Conservation (phyloP, 2,888 invertebrate species). For the Drosophila mulleri region DNA sequence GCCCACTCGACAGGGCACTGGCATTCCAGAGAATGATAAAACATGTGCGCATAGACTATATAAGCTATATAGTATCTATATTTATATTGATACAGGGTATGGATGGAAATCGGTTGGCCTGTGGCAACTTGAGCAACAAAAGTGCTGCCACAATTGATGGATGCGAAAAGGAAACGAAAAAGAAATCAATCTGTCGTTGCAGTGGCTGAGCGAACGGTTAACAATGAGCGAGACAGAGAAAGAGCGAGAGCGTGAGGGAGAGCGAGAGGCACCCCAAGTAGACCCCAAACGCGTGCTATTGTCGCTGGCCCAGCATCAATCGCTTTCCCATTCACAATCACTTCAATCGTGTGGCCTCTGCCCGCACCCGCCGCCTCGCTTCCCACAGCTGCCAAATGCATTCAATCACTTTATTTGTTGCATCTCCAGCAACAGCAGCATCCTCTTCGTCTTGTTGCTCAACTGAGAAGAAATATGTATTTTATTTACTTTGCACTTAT, state of each 20-base stretch:
- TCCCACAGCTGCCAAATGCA: conserved; percentile 55
- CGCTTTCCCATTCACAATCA: conserved; percentile 33
- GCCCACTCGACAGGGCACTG: conserved; percentile 26
- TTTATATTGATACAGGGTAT: conserved; percentile 6
- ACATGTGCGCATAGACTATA: conserved; percentile 38
- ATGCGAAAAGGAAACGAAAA: conserved; percentile 58
- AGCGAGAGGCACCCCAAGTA: conserved; percentile 2
- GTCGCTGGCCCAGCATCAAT: conserved; percentile 44
- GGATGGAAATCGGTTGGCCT: background rate
- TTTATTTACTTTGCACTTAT: conserved; percentile 80
- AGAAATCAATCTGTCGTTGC: conserved; percentile 60
- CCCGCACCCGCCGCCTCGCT: conserved; percentile 7
- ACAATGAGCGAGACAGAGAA: conserved; percentile 8
- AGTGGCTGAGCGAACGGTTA: conserved; percentile 12
- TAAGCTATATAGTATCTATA: background rate
- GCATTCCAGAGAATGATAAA: conserved; percentile 30
- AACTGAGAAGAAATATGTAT: conserved; percentile 68
- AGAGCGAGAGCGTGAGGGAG: conserved; percentile 1
- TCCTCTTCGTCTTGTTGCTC: conserved; percentile 21
- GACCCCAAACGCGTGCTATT: conserved; percentile 72
- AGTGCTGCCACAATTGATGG: conserved; percentile 56
- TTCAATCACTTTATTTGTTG: conserved; percentile 78
- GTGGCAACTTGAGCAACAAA: conserved; percentile 19
- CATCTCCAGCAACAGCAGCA: conserved; percentile 27
- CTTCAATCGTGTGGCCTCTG: conserved; percentile 3